Percentiles rank a stretch among this genome's conserved stretches.
phyloP scores from a whole-genome alignment of 1,140 invertebrate genomes.

The Bactericera cockerelli region DNA sequence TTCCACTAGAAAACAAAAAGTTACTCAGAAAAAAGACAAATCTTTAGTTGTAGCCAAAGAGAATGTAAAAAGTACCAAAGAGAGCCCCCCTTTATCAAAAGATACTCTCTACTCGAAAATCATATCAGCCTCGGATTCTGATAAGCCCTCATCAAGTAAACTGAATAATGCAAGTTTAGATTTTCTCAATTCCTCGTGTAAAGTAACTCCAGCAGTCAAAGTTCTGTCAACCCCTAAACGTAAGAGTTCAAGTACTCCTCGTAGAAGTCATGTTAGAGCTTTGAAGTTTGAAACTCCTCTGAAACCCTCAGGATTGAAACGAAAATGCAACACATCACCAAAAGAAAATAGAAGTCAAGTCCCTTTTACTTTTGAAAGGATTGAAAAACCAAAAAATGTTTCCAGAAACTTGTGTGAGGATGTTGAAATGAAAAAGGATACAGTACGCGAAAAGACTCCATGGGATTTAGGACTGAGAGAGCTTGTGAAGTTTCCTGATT shows the following conservation, averaged over 20 bases:
- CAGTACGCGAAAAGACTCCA: background rate
- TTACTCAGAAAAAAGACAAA: too few species aligned
- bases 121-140: too few species aligned
- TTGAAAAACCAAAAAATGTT: conserved; percentile 8
- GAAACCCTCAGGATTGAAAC: background rate
- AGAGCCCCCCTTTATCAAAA: too few species aligned
- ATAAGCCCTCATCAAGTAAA: too few species aligned
- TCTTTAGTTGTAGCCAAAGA: too few species aligned
- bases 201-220: background rate
- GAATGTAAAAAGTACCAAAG: too few species aligned
- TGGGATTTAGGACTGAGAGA: conserved; percentile 4
- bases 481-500: background rate
- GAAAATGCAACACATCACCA: conserved; percentile 5
- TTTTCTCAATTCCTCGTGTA: background rate
- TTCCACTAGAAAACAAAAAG: too few species aligned
- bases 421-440: background rate
- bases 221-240: background rate
- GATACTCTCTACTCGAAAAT: too few species aligned
- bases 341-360: background rate
- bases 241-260: background rate
- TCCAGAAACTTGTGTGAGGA: conserved; percentile 3
- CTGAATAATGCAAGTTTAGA: background rate
- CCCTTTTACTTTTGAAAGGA: background rate
- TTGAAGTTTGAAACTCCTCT: conserved; percentile 4
- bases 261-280: background rate